Percentiles rank a stretch among this genome's conserved stretches.
Evolutionary conservation across 2,797 vertebrate species (phyloP).

Genomic region (Novumbra hubbsi): DNA sequence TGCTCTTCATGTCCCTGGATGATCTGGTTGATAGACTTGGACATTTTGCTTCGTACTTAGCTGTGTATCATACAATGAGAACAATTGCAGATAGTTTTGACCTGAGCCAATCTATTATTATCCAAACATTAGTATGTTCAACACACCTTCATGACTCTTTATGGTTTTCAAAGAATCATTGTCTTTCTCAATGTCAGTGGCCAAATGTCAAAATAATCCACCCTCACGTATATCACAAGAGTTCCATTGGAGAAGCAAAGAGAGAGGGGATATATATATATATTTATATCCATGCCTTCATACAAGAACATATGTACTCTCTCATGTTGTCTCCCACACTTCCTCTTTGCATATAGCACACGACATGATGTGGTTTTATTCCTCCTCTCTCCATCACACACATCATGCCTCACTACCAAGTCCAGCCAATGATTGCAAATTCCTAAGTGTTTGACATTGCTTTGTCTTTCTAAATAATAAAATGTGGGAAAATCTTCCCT

Average conservation of each 20-base stretch:
- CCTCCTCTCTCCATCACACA: neutral
- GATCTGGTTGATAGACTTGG: too few species aligned
- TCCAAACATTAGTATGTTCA: conserved; percentile 4
- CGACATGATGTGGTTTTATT: neutral
- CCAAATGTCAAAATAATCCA: neutral
- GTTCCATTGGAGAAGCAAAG: conserved; percentile 26
- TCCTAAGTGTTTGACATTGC: conserved; percentile 50
- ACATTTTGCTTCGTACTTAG: too few species aligned
- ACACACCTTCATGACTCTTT: neutral
- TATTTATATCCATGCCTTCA: neutral
- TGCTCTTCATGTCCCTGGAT: too few species aligned
- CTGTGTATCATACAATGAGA: too few species aligned
- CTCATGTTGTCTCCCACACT: neutral
- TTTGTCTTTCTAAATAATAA: conserved; percentile 59
- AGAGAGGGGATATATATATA: too few species aligned
- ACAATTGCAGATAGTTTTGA: too few species aligned
- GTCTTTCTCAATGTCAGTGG: neutral
- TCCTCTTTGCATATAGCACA: too few species aligned
- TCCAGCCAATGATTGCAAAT: conserved; percentile 19
- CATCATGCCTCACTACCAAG: conserved; percentile 9
- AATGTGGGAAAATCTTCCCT: conserved; percentile 41
- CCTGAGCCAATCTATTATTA: neutral
- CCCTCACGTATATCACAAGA: conserved; percentile 3
- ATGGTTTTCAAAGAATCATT: neutral
- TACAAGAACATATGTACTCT: neutral